Conservation (phyloP, 2,113 vertebrate species). For the Sapayoa aenigma region DNA sequence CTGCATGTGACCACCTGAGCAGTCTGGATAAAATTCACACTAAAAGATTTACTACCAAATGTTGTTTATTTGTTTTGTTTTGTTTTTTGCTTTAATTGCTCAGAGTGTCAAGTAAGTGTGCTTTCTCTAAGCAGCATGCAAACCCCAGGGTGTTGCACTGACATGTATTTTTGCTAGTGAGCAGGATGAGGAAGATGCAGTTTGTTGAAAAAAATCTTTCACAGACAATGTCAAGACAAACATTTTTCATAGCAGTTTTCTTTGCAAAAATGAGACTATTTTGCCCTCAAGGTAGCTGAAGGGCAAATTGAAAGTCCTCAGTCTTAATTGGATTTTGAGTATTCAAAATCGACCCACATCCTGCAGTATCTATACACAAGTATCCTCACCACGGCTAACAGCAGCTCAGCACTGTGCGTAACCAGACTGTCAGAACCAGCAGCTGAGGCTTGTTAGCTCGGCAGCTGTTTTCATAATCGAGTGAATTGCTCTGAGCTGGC, state of each 20-base stretch:
- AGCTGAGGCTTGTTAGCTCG: neutral
- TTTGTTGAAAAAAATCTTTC: neutral
- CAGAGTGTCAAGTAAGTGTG: neutral
- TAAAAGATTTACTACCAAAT: neutral
- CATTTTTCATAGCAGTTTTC: neutral
- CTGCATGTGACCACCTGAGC: neutral
- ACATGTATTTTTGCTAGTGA: neutral
- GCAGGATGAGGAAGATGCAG: neutral
- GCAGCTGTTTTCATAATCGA: neutral
- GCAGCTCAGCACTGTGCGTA: accelerated
- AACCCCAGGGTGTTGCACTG: neutral
- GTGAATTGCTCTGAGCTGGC: neutral
- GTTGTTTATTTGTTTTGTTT: neutral
- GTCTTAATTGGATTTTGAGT: neutral
- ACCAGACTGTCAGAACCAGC: neutral
- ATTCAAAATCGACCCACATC: neutral
- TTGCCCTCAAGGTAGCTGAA: neutral
- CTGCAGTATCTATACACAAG: neutral
- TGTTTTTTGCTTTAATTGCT: neutral
- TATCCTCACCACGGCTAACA: neutral
- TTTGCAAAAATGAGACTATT: neutral
- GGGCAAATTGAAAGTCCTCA: neutral
- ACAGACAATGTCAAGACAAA: neutral
- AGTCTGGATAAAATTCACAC: neutral
- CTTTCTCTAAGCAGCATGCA: neutral